These are phyloP conservation scores for Papilio polytes DNA, from an alignment of 1,140 invertebrate species.

Conservation along the genomic window DNA sequence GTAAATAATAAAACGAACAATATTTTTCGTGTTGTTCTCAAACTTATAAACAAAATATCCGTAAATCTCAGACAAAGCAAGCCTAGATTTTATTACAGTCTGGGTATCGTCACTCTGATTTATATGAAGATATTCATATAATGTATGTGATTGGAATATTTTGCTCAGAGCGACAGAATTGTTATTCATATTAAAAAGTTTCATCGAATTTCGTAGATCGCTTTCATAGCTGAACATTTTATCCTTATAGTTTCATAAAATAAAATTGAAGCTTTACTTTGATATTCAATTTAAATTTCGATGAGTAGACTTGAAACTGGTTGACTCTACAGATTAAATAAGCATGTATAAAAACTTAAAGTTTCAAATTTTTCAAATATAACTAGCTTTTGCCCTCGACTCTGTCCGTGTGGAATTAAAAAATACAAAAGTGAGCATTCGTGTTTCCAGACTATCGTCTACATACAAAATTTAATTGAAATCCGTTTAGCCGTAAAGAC, in stretches of 20 bases:
- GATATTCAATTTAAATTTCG: constrained; percentile 27
- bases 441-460: no score
- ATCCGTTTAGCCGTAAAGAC: no score
- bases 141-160: constrained; percentile 35
- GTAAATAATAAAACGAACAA: constrained; percentile 3
- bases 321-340: background rate
- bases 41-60: constrained; percentile 39
- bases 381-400: no score
- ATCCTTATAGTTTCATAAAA: constrained; percentile 13
- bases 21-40: constrained; percentile 9
- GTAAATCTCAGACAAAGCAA: constrained; percentile 16
- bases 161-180: constrained; percentile 25
- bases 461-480: no score
- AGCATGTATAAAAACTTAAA: background rate
- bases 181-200: constrained; percentile 30
- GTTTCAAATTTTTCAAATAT: background rate
- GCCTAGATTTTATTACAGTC: constrained; percentile 31
- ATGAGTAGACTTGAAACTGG: constrained; percentile 7
- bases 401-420: no score
- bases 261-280: constrained; percentile 22
- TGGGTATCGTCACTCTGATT: constrained; percentile 29
- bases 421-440: no score
- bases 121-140: constrained; percentile 28
- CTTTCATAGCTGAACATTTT: constrained; percentile 3
- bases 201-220: constrained; percentile 12